Percentiles rank a stretch among this genome's conserved stretches.
Evolutionary conservation across 37 sponge, comb jelly and placozoan genomes (phyloP).

Genomic region (Chondrilla cf. caribensis): DNA sequence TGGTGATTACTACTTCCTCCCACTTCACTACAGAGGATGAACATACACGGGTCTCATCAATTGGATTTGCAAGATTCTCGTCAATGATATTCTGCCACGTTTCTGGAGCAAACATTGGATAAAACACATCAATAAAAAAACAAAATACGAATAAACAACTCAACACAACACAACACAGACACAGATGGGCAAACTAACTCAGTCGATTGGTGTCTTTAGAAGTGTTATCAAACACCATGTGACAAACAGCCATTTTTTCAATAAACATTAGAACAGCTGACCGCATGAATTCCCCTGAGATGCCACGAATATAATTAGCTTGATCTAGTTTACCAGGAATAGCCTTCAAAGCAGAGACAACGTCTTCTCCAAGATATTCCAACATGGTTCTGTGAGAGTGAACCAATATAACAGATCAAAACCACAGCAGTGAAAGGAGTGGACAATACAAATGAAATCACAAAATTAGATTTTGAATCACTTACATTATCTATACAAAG

Average conservation of each 20-base stretch:
- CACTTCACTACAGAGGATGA: background rate
- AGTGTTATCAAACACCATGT: background rate
- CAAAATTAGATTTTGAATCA: background rate
- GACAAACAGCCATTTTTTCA: slow-evolving; percentile 39
- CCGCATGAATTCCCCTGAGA: slow-evolving; percentile 83
- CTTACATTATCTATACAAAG: no score
- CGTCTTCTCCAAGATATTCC: slow-evolving; percentile 21
- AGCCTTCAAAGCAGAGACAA: slow-evolving; percentile 22
- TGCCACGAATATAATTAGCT: slow-evolving; percentile 65
- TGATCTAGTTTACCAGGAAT: slow-evolving; percentile 36
- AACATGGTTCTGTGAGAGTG: background rate
- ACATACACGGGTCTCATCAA: slow-evolving; percentile 58
- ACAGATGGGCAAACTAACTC: background rate
- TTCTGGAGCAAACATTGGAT: slow-evolving; percentile 21
- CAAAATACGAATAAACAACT: background rate
- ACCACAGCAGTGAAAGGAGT: background rate
- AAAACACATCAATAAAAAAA: background rate
- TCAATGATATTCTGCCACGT: slow-evolving; percentile 76
- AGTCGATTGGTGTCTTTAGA: background rate
- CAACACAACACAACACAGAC: background rate
- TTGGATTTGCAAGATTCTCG: slow-evolving; percentile 69
- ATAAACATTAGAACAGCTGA: slow-evolving; percentile 83
- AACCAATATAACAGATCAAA: background rate
- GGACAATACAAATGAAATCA: background rate
- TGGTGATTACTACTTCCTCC: no score